phyloP scores from a whole-genome alignment of 2,797 vertebrate species.

The Rhynchotus rufescens region DNA sequence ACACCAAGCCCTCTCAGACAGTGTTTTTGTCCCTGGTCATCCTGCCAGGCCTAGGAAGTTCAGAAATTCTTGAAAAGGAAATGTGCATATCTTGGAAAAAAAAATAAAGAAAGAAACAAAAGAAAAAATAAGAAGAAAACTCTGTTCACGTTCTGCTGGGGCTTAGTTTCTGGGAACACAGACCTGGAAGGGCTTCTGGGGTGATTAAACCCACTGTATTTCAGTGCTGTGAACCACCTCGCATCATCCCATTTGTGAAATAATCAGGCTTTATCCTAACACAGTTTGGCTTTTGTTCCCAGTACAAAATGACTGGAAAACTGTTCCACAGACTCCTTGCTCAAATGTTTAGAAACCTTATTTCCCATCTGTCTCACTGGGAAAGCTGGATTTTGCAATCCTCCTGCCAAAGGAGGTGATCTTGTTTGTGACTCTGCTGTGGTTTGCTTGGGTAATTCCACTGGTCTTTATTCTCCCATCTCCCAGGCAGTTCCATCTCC shows the following conservation, averaged over 20 bases:
- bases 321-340: background rate
- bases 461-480: fast-evolving
- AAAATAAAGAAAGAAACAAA: background rate
- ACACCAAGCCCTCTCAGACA: background rate
- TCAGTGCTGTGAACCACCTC: slow-evolving; percentile 5
- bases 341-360: background rate
- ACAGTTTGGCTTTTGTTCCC: background rate
- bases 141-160: background rate
- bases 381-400: background rate
- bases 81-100: background rate
- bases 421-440: background rate
- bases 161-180: background rate
- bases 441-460: background rate
- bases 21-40: background rate
- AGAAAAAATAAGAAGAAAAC: background rate
- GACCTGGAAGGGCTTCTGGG: background rate
- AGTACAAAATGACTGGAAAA: background rate
- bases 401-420: background rate
- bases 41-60: background rate
- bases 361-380: background rate
- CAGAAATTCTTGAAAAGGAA: slow-evolving; percentile 6
- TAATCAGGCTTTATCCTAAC: background rate
- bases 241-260: background rate
- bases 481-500: background rate
- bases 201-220: slow-evolving; percentile 14